phyloP scores from a whole-genome alignment of 2,888 invertebrate genomes.

The Fragum sueziense region DNA sequence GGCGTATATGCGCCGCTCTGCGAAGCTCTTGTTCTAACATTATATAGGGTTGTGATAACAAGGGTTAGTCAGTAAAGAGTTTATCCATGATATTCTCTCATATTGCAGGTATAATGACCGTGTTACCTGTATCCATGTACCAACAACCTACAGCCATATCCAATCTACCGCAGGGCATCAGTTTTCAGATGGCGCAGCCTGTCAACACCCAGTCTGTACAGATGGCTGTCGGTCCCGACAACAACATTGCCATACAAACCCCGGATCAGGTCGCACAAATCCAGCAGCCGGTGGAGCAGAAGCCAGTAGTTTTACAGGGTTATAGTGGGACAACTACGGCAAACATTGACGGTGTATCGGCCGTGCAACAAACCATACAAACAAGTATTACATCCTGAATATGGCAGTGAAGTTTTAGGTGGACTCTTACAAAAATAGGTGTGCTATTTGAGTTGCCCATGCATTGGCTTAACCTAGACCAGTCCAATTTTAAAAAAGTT shows the following conservation, averaged over 20 bases:
- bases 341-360: neutral
- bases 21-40: too few relatives aligned
- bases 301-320: neutral
- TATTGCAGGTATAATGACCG: conserved; percentile 93
- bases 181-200: conserved; percentile 48
- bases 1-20: too few relatives aligned
- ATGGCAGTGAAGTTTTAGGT: too few relatives aligned
- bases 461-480: too few relatives aligned
- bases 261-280: neutral
- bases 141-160: conserved; percentile 86
- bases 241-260: neutral
- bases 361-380: neutral
- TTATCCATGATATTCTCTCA: conserved; percentile 82
- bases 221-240: neutral
- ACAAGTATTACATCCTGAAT: neutral
- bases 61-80: too few relatives aligned
- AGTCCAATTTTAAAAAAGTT: too few relatives aligned
- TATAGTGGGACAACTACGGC: neutral
- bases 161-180: conserved; percentile 27
- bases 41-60: too few relatives aligned
- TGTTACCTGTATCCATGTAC: conserved; percentile 96
- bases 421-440: too few relatives aligned
- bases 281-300: neutral
- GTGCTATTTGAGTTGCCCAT: too few relatives aligned
- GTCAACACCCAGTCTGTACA: conserved; percentile 46